A percentile compares a stretch with the other conserved stretches of the same genome.
phyloP scores from a whole-genome alignment of 2,797 vertebrate genomes.

The Echeneis naucrates region DNA sequence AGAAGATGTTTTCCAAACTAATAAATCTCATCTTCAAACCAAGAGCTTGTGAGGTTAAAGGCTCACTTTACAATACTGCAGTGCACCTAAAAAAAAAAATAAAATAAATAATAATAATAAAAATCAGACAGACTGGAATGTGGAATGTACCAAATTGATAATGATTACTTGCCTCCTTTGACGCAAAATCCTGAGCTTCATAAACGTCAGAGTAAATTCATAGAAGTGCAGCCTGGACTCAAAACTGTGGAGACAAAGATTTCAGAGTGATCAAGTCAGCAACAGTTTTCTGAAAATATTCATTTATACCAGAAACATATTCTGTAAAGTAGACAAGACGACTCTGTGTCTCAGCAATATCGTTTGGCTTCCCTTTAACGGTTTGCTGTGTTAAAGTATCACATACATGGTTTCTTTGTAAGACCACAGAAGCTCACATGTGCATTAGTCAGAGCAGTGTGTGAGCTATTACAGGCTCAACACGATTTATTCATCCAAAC shows the following conservation, averaged over 20 bases:
- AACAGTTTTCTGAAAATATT: neutral
- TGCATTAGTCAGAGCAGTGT: neutral
- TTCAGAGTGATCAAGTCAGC: neutral
- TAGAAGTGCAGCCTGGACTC: neutral
- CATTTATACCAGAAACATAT: neutral
- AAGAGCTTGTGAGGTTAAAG: slow-evolving; percentile 22
- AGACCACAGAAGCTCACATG: neutral
- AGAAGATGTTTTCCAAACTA: slow-evolving; percentile 32
- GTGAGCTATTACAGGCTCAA: neutral
- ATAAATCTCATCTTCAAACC: slow-evolving; percentile 28
- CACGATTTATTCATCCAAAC: neutral
- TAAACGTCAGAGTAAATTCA: neutral
- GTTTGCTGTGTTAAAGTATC: no score
- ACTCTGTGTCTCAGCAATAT: no score
- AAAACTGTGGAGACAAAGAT: neutral
- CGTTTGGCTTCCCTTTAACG: no score
- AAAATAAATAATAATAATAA: no score
- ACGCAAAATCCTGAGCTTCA: neutral
- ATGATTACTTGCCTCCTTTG: neutral
- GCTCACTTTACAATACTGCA: neutral
- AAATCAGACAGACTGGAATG: neutral
- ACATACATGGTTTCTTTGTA: neutral
- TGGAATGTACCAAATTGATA: neutral
- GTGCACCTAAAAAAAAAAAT: slow-evolving; percentile 7
- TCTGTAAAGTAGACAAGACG: neutral